A percentile compares a stretch with the other conserved stretches of the same genome.
phyloP scores from a whole-genome alignment of 2,797 vertebrate genomes.

The Antennarius maculatus region DNA sequence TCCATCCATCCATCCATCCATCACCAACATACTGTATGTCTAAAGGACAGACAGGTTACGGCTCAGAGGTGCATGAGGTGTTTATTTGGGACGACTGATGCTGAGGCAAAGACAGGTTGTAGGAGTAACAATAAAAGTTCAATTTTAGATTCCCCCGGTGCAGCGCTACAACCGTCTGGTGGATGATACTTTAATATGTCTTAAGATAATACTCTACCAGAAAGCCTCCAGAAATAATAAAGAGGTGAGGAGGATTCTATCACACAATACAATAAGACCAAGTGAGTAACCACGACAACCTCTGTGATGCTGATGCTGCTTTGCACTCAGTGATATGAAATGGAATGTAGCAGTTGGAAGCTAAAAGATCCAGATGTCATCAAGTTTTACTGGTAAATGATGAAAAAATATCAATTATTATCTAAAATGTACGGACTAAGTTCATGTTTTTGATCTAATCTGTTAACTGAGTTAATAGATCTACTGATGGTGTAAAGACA shows the following conservation, averaged over 20 bases:
- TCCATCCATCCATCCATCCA: too few species aligned
- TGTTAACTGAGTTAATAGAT: too few species aligned
- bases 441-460: too few species aligned
- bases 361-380: slow-evolving; percentile 1
- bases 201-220: slow-evolving; percentile 2
- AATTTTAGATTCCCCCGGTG: neutral
- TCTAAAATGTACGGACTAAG: too few species aligned
- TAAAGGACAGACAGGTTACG: neutral
- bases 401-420: neutral
- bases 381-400: neutral
- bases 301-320: slow-evolving; percentile 7
- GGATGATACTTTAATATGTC: slow-evolving; percentile 1
- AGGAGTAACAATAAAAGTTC: neutral
- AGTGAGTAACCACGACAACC: slow-evolving; percentile 29
- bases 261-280: slow-evolving; percentile 23
- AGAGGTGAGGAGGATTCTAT: slow-evolving; percentile 19
- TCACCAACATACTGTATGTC: too few species aligned
- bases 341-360: slow-evolving; percentile 4
- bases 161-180: too few species aligned
- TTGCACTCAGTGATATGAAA: neutral
- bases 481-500: too few species aligned
- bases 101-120: neutral
- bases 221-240: slow-evolving; percentile 5
- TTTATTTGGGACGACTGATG: neutral
- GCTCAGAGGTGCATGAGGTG: neutral